Percentiles rank a stretch among this genome's conserved stretches.
Conservation (phyloP, 2,888 invertebrate species). For the Tenthredo livida region DNA sequence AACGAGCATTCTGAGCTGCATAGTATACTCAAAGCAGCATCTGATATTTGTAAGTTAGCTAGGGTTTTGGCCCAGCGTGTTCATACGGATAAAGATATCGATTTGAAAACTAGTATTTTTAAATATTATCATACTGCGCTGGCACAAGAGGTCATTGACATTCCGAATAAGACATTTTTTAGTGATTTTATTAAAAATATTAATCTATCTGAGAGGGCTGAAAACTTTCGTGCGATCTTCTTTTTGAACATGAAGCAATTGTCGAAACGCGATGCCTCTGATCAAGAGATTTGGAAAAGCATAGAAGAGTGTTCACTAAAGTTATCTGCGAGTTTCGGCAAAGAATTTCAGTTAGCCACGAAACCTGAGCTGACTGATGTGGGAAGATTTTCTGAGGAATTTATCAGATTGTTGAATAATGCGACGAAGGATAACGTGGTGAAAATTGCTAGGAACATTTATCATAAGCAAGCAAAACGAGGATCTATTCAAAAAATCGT, state of each 20-base stretch:
- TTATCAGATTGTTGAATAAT: neutral
- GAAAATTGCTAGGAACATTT: neutral
- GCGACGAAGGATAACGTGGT: neutral
- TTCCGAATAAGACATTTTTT: neutral
- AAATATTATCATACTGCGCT: conserved; percentile 17
- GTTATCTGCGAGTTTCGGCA: neutral
- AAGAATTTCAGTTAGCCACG: neutral
- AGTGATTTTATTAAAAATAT: neutral
- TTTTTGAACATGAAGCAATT: neutral
- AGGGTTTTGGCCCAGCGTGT: neutral
- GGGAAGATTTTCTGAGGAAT: neutral
- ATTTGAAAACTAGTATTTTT: neutral
- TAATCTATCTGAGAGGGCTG: neutral
- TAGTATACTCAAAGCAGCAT: neutral
- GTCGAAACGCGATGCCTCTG: neutral
- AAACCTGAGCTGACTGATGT: neutral
- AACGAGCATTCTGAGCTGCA: neutral
- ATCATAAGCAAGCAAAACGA: neutral
- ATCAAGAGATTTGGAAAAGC: neutral
- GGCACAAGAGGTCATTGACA: neutral
- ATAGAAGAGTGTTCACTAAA: neutral
- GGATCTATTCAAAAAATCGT: neutral
- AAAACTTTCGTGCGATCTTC: neutral
- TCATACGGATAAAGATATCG: neutral
- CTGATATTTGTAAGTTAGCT: neutral